Base-by-base conservation (phyloP, 2,113 vertebrate species). In the Rhagologus leucostigma region DNA sequence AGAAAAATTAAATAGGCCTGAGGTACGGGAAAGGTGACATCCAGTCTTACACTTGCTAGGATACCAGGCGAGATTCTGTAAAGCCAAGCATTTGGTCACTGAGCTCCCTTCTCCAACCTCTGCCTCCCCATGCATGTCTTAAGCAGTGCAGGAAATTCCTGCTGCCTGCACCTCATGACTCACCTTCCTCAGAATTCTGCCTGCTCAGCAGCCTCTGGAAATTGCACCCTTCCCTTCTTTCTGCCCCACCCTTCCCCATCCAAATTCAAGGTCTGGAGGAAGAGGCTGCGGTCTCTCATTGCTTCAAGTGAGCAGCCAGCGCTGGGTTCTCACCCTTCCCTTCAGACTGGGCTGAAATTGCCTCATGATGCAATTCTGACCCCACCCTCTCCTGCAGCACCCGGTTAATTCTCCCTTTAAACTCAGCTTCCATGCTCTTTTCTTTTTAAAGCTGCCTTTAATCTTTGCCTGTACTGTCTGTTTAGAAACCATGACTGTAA, bases 181-280 rank as follows among this genome's bases (percentile, higher is more conserved):
- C 96, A 95, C 95, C 95, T 97, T 73, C 86, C 89, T 89, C 75
- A 35, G 4, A 7, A 6, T 89, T 89, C 64, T 84, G 94, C 89
- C 86, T 56, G 44, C 89, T 96, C 93, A 95, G 93, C 96, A 95
- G 83, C 73, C 91, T 81, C 92, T 81, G 75, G 23, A 74, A 73
- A 21, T 55, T 74, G 71, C 89, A 84, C 83, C 81, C 89, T 50
- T 69, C 88, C 57, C 75, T 91, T 29, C 70, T 42, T 53, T 77
- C 29, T 88, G 86, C 95, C 91, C 79, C 94, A 92, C 96, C 96
- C 96, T 84, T 76, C 60, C n/a, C 84, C 91, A 84, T 88, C 86
- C 83, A 74, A 42, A 63, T 77, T 35, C 71, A 13, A 77, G 79
- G 39, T 41, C 83, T 94, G 79, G 29, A 50, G 67, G 79, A 92